phyloP scores from a whole-genome alignment of 2,113 vertebrate species.

The Macaca fascicularis region DNA sequence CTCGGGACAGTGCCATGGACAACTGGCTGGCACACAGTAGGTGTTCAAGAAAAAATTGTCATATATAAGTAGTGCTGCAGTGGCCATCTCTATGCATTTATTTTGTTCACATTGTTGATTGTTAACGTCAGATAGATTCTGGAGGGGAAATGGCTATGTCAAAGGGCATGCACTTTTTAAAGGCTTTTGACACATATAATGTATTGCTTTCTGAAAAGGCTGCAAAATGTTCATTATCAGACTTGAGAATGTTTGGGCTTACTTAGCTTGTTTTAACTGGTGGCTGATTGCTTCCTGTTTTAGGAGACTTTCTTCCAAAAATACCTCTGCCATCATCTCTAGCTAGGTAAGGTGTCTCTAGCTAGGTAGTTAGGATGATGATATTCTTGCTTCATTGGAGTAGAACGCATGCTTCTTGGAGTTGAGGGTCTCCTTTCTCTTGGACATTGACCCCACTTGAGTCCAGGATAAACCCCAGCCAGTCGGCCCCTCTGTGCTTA shows the following conservation, averaged over 20 bases:
- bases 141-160: not conserved
- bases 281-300: not conserved
- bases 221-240: not conserved
- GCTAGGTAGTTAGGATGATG: not conserved
- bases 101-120: not conserved
- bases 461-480: not conserved
- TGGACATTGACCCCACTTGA: not conserved
- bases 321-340: not conserved
- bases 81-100: not conserved
- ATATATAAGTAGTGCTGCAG: not conserved
- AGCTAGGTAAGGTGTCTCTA: not conserved
- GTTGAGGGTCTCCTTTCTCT: conserved; percentile 17
- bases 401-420: not conserved
- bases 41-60: not conserved
- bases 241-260: not conserved
- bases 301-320: not conserved
- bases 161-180: not conserved
- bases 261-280: not conserved
- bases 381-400: not conserved
- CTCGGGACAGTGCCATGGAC: not conserved
- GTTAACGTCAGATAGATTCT: not conserved
- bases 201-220: not conserved
- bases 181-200: not conserved
- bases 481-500: not conserved
- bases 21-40: not conserved